Evolutionary conservation across 30 jellyfish, hydroid and myxozoan genomes (phyloP).

Genomic region (Morbakka virulenta): DNA sequence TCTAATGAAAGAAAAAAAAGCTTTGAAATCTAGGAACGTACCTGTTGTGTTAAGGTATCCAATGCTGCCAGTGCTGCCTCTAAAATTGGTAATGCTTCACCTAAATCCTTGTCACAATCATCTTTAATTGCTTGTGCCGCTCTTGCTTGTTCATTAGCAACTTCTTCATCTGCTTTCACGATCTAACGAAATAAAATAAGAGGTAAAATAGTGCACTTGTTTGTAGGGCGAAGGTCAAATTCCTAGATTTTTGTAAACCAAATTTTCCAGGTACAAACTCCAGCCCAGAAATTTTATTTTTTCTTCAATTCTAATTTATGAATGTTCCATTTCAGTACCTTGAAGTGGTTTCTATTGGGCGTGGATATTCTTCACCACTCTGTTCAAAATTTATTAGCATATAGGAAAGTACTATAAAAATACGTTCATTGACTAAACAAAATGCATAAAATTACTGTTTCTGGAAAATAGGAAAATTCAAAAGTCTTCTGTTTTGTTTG

Average conservation of each 20-base stretch:
- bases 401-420: too few species aligned
- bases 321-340: too few species aligned
- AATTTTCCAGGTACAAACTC: not conserved
- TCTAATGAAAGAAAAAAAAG: not conserved
- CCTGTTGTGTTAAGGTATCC: slow-evolving; percentile 89
- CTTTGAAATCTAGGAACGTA: slow-evolving; percentile 6
- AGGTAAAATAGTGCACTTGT: not conserved
- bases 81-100: slow-evolving; percentile 96
- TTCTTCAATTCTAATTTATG: too few species aligned
- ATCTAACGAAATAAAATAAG: slow-evolving; percentile 60
- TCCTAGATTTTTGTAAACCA: not conserved
- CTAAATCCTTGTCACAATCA: slow-evolving; percentile 95
- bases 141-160: slow-evolving; percentile 98
- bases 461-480: too few species aligned
- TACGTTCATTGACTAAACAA: too few species aligned
- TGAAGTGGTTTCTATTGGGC: too few species aligned
- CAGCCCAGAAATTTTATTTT: not conserved
- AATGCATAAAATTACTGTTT: too few species aligned
- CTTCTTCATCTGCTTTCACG: slow-evolving; percentile 97
- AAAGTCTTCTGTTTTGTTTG: too few species aligned
- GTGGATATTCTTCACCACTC: too few species aligned
- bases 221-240: not conserved
- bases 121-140: slow-evolving; percentile 99
- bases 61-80: slow-evolving; percentile 95
- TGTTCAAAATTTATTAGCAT: too few species aligned